phyloP scores from a whole-genome alignment of 1,140 invertebrate species.

The Philaenus spumarius region DNA sequence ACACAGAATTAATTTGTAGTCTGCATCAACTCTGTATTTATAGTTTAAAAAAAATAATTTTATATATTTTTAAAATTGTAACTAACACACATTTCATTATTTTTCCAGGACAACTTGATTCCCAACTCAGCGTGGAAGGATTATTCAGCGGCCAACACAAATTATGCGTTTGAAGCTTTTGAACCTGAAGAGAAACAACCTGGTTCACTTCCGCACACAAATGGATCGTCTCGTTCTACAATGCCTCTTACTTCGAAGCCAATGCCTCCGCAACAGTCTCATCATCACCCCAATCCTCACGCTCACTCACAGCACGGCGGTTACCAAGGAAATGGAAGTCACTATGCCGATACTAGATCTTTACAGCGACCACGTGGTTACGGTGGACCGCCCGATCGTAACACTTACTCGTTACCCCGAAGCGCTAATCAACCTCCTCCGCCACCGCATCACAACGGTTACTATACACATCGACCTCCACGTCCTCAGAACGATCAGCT shows the following conservation, averaged over 20 bases:
- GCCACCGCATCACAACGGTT: conserved; percentile 39
- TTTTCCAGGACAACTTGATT: conserved; percentile 64
- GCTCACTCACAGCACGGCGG: conserved; percentile 37
- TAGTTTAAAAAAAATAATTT: no score
- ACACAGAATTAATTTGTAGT: no score
- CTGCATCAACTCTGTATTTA: no score
- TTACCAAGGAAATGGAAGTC: conserved; percentile 33
- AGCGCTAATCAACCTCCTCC: conserved; percentile 33
- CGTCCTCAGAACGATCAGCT: conserved; percentile 36
- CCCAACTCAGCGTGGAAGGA: conserved; percentile 80
- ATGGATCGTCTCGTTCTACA: conserved; percentile 25
- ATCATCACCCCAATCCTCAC: not conserved
- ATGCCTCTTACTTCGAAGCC: conserved; percentile 24
- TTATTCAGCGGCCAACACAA: conserved; percentile 73
- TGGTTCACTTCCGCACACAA: conserved; percentile 29
- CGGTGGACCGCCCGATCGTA: conserved; percentile 32
- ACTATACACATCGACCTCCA: conserved; percentile 43
- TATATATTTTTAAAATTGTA: no score
- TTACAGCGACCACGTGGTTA: conserved; percentile 46
- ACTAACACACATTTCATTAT: no score
- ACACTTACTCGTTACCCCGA: conserved; percentile 44
- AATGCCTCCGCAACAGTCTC: conserved; percentile 13
- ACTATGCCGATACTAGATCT: conserved; percentile 52
- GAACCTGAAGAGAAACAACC: conserved; percentile 66
- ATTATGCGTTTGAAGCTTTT: conserved; percentile 80